phyloP scores from a whole-genome alignment of 2,113 vertebrate genomes.

The Cyprinodon variegatus region DNA sequence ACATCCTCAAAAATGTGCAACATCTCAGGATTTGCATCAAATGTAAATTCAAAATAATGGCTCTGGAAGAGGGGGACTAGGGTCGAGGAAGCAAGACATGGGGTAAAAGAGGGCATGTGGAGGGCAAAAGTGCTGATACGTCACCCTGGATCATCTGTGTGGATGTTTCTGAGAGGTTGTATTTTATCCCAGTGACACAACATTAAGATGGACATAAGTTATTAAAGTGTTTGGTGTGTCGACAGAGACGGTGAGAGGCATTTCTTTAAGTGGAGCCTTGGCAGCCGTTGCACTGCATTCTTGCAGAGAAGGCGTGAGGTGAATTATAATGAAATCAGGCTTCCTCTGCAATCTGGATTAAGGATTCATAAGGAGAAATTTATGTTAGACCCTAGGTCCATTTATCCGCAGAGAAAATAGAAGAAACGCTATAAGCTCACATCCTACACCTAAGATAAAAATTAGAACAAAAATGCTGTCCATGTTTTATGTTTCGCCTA shows the following conservation, averaged over 20 bases:
- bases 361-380: slow-evolving; percentile 48
- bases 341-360: slow-evolving; percentile 60
- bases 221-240: slow-evolving; percentile 17
- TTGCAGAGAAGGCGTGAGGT: slow-evolving; percentile 57
- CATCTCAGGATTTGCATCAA: slow-evolving; percentile 54
- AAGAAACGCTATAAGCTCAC: slow-evolving; percentile 7
- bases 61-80: slow-evolving; percentile 38
- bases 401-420: slow-evolving; percentile 32
- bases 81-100: slow-evolving; percentile 35
- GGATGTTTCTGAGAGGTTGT: slow-evolving; percentile 15
- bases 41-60: slow-evolving; percentile 51
- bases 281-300: slow-evolving; percentile 47
- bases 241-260: slow-evolving; percentile 31
- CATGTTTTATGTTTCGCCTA: background rate
- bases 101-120: slow-evolving; percentile 30
- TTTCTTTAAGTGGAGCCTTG: slow-evolving; percentile 59
- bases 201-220: slow-evolving; percentile 46
- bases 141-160: background rate
- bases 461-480: background rate
- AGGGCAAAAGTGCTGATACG: slow-evolving; percentile 24
- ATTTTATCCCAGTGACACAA: slow-evolving; percentile 20
- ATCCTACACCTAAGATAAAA: background rate
- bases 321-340: slow-evolving; percentile 64
- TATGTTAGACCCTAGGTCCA: slow-evolving; percentile 21
- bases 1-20: slow-evolving; percentile 51